Percentiles rank a stretch among this genome's conserved stretches.
Evolutionary conservation across 1,140 invertebrate species (phyloP).

Genomic region (Ceratina calcarata): DNA sequence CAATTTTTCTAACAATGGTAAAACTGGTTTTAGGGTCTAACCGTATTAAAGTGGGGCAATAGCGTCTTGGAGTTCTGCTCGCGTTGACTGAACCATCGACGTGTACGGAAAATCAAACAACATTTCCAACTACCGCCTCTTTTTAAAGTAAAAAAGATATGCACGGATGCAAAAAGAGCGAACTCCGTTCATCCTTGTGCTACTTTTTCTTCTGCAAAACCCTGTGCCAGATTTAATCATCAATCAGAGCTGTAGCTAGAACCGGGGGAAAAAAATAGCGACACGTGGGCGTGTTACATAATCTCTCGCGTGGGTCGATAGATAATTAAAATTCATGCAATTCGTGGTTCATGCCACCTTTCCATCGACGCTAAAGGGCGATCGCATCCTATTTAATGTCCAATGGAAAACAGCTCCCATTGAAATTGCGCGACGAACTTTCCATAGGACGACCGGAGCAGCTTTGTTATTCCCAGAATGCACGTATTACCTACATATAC

Average conservation of each 20-base stretch:
- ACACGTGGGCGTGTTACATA: background rate
- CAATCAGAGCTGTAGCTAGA: background rate
- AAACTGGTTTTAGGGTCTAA: slow-evolving; percentile 26
- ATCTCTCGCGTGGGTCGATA: background rate
- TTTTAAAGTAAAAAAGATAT: background rate
- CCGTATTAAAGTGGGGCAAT: slow-evolving; percentile 22
- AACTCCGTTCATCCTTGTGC: slow-evolving; percentile 27
- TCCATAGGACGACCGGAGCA: background rate
- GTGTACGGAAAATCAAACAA: slow-evolving; percentile 11
- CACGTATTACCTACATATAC: background rate
- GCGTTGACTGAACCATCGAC: background rate
- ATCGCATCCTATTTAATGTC: background rate
- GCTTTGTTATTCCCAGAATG: slow-evolving; percentile 25
- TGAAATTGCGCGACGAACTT: slow-evolving; percentile 30
- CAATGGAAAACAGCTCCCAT: background rate
- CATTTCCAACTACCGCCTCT: background rate
- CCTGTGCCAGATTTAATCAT: slow-evolving; percentile 42
- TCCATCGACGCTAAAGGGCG: background rate
- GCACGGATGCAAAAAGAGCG: background rate
- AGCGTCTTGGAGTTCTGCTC: background rate
- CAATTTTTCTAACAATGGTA: slow-evolving; percentile 46
- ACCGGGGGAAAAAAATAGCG: background rate
- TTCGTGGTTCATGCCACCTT: too few species aligned
- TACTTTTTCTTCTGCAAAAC: slow-evolving; percentile 13
- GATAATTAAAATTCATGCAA: slow-evolving; percentile 5